phyloP scores from a whole-genome alignment of 1,140 invertebrate genomes.

The Pseudomyrmex cubaensis region DNA sequence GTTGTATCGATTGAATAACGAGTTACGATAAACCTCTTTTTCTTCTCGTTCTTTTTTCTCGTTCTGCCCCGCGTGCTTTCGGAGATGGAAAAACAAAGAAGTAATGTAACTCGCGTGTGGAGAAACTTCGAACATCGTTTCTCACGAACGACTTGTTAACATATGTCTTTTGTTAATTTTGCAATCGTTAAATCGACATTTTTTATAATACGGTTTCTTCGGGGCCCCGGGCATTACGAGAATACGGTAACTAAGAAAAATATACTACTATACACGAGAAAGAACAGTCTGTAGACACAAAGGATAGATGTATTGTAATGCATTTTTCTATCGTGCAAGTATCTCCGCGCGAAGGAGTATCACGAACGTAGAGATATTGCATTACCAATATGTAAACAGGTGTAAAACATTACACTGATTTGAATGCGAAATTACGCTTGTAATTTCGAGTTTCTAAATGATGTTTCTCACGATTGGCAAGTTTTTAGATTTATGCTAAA shows the following conservation, averaged over 20 bases:
- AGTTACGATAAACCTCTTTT: constrained; percentile 35
- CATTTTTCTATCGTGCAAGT: constrained; percentile 67
- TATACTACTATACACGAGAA: not conserved
- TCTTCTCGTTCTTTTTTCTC: constrained; percentile 17
- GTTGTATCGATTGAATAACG: constrained; percentile 34
- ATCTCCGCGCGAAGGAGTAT: not conserved
- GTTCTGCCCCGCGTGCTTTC: constrained; percentile 34
- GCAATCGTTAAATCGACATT: constrained; percentile 23
- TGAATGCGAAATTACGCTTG: constrained; percentile 41
- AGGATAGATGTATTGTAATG: constrained; percentile 56
- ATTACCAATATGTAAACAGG: constrained; percentile 50
- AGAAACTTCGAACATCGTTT: constrained; percentile 2
- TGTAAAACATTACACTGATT: constrained; percentile 50
- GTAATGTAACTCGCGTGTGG: too few relatives aligned
- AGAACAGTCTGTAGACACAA: constrained; percentile 23
- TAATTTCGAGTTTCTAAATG: constrained; percentile 40
- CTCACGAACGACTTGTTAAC: constrained; percentile 18
- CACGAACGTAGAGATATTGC: constrained; percentile 34
- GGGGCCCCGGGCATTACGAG: constrained; percentile 38
- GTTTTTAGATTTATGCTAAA: too few relatives aligned
- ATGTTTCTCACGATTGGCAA: constrained; percentile 39
- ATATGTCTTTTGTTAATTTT: constrained; percentile 66
- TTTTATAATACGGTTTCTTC: constrained; percentile 33
- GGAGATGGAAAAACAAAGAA: constrained; percentile 3
- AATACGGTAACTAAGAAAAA: not conserved